Evolutionary conservation across 2,888 invertebrate genomes (phyloP), one percentile per base, ranked within the genome.

Genomic region (Sphecodes monilicornis): DNA sequence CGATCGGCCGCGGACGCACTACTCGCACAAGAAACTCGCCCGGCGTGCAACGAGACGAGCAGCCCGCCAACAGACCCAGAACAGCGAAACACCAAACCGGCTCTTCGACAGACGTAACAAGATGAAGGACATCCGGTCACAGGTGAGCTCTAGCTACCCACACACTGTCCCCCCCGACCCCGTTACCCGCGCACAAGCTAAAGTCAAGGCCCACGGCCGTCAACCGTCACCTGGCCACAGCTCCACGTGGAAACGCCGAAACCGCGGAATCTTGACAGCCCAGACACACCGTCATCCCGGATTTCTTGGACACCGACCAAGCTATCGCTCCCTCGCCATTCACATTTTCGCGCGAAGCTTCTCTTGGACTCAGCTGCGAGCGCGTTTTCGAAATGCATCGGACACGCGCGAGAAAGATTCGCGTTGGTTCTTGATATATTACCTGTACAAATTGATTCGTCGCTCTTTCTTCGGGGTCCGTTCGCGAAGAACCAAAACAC

Each of bases 121-220:
- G 46, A 92, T 92, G 92, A 92, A 90, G 88, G 91, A 92, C 89
- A 92, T 92, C 85, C 88, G 86, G 50, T 84, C 87, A 32, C 92
- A 91, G 87, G 92, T 92, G 87, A 91, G 92, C 73, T 18, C 29
- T 11, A 36, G n/a, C 36, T 50, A 69, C 29, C 64, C 71, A 43
- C 75, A 66, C 54, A 71, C 68, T 36, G 39, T 39, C 10, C 68
- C 68, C 68, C 36, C 13, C 60, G 82, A 76, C 80, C 72, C 79
- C 32, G 81, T 86, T 81, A 66, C 66, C 39, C 78, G 66, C 73
- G 73, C 57, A 73, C 73, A 39, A 69, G 22, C 36, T 68, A 50
- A 78, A 81, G 85, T 80, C 80, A 86, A 85, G 80, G 86, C 43
- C 74, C 76, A 41, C 46, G 36, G 54, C 29, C 60, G 29, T 60